A percentile compares a stretch with the other conserved stretches of the same genome.
phyloP scores from a whole-genome alignment of 2,888 invertebrate genomes.

The Pecten maximus region DNA sequence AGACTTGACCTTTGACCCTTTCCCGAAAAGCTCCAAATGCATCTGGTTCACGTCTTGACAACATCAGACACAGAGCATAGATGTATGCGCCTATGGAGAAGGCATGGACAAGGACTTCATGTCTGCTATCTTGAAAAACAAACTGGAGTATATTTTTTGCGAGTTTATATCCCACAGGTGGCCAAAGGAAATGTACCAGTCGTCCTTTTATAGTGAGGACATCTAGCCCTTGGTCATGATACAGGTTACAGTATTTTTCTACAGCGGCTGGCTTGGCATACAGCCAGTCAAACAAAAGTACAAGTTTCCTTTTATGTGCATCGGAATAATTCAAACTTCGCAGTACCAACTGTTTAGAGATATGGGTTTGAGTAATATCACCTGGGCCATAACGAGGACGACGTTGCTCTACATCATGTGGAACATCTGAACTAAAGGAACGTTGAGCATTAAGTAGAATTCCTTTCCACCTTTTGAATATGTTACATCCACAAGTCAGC shows the following conservation, averaged over 20 bases:
- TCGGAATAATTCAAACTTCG: slow-evolving; percentile 1
- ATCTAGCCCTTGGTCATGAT: slow-evolving; percentile 65
- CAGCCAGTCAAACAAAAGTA: slow-evolving; percentile 68
- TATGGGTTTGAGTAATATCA: not conserved
- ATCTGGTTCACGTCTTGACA: slow-evolving; percentile 44
- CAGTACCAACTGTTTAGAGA: not conserved
- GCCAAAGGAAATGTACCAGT: slow-evolving; percentile 65
- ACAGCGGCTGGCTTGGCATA: slow-evolving; percentile 60
- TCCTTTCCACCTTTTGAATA: not conserved
- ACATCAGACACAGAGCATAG: slow-evolving; percentile 58
- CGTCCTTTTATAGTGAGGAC: slow-evolving; percentile 62
- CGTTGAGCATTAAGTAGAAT: not conserved
- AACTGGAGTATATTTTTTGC: slow-evolving; percentile 58
- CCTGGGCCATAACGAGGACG: not conserved
- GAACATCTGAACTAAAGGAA: not conserved
- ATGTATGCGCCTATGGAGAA: slow-evolving; percentile 70
- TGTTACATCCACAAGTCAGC: not conserved
- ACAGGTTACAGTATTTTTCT: slow-evolving; percentile 64
- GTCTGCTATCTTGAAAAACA: slow-evolving; percentile 44
- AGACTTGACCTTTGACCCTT: slow-evolving; percentile 64
- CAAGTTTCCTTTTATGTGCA: slow-evolving; percentile 42
- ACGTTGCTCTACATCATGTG: not conserved
- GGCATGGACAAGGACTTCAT: slow-evolving; percentile 61
- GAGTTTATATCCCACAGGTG: slow-evolving; percentile 55
- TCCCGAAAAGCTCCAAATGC: slow-evolving; percentile 55